These are phyloP conservation scores for Ormia ochracea DNA, from an alignment of 2,888 invertebrate genomes.

Conservation along the genomic window DNA sequence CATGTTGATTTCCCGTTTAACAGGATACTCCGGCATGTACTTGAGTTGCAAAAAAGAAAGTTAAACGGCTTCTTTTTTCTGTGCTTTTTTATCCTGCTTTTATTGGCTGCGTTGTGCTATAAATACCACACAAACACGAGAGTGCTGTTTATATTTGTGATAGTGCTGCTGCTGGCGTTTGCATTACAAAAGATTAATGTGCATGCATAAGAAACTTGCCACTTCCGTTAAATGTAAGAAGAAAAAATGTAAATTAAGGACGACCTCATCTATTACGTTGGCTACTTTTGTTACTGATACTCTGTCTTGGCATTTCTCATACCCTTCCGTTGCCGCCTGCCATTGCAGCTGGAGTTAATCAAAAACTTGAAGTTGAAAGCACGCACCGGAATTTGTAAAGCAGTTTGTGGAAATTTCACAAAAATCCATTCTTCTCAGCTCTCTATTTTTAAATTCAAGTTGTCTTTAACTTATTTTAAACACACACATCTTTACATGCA, in stretches of 20 bases:
- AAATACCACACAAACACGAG: neutral
- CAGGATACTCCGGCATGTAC: slow-evolving; percentile 31
- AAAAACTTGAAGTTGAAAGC: slow-evolving; percentile 54
- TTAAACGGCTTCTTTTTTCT: neutral
- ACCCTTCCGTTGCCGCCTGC: slow-evolving; percentile 2
- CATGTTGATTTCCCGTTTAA: slow-evolving; percentile 27
- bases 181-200: slow-evolving; percentile 51
- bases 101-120: neutral
- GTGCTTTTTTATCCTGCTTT: neutral
- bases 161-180: slow-evolving; percentile 8
- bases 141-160: neutral
- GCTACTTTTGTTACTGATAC: slow-evolving; percentile 32
- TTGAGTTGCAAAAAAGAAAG: slow-evolving; percentile 2
- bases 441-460: neutral
- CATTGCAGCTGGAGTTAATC: slow-evolving; percentile 37
- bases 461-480: neutral
- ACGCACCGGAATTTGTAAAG: slow-evolving; percentile 53
- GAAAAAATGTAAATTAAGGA: slow-evolving; percentile 37
- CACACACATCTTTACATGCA: neutral
- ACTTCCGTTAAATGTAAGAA: slow-evolving; percentile 45
- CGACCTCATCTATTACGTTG: slow-evolving; percentile 40
- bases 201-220: slow-evolving; percentile 50
- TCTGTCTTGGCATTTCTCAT: slow-evolving; percentile 5
- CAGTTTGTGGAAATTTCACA: slow-evolving; percentile 35
- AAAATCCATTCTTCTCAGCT: neutral